Conservation (phyloP, 2,113 vertebrate species). For the Anoura caudifer region DNA sequence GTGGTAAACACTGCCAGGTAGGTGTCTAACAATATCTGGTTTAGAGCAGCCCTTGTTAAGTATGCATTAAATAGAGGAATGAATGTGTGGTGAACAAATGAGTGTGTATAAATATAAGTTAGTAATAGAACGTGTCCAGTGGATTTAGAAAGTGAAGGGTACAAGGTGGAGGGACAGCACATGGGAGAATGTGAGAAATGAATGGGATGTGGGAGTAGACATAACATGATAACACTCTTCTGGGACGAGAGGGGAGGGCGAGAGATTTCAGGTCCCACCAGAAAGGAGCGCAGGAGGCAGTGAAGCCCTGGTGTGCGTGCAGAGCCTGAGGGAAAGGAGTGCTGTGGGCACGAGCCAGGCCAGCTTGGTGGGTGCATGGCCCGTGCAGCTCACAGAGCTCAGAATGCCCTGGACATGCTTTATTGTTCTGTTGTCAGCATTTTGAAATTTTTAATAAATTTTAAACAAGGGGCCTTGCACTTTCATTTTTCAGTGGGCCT, state of each 20-base stretch:
- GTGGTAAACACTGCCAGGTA: not conserved
- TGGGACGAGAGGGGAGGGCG: not conserved
- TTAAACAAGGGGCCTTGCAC: not conserved
- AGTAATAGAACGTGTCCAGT: not conserved
- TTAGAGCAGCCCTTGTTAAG: not conserved
- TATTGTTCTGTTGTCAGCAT: not conserved
- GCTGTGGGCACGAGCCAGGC: accelerated
- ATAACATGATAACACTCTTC: not conserved
- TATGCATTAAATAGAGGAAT: not conserved
- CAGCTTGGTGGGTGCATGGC: accelerated
- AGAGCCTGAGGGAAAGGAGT: not conserved
- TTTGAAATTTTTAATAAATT: not conserved
- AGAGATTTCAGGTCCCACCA: not conserved
- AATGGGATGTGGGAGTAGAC: not conserved
- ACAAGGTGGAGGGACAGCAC: not conserved
- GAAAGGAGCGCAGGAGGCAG: not conserved
- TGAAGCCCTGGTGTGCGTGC: not conserved
- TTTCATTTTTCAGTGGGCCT: not conserved
- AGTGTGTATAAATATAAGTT: not conserved
- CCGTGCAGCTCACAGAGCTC: not conserved
- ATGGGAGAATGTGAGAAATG: not conserved
- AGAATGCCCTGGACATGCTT: accelerated
- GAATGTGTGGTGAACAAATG: not conserved
- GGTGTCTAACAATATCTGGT: not conserved
- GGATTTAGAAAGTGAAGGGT: not conserved